Base-by-base conservation (phyloP, 2,797 vertebrate genomes). In the Bufotes viridis region DNA sequence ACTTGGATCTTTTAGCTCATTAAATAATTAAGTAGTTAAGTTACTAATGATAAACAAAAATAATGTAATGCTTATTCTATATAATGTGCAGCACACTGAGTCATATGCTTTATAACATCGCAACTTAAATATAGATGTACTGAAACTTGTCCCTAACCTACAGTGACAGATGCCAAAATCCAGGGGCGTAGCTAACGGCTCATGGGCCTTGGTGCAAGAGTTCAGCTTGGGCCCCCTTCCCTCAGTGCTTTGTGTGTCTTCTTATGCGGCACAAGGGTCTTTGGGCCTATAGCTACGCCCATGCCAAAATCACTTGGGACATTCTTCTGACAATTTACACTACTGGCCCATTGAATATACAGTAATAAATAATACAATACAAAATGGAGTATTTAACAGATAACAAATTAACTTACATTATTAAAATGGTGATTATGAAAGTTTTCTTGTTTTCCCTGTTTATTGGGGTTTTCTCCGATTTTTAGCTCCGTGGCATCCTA, bases 1-100 rank as follows among this genome's bases (percentile, higher is more conserved):
- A 42, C 75, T 88, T 70, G 78, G 81, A 87, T 87, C 42, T n/a
- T 49, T 24, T 22, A 61, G 57, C 29, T 49, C 49, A 26, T 67
- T 82, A 51, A 29, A 24, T 49, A 75, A 67, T 82, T 22, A 24
- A n/a, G 7, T 78, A 34, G 2, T 20, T 60, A 26, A 12, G 11
- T 55, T 20, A n/a, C 14, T 53, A 75, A 70, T 26, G 55, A 76
- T 22, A 74, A 87, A 58, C 65, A 55, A 22, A 24, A 55, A 63
- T 72, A 29, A 34, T 49, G 11, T 20, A 17, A 17, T 15, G 26
- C 1, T n/a, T 24, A 70, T 26, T 49, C 17, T 15, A 75, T 74
- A 75, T 49, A 57, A 26, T 72, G 17, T 57, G 74, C 63, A 55
- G 14, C 53, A 55, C 18, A 53, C 8, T n/a, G 29, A 49, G 42